Conservation (phyloP, 2,113 vertebrate species). For the Lophura nycthemera region DNA sequence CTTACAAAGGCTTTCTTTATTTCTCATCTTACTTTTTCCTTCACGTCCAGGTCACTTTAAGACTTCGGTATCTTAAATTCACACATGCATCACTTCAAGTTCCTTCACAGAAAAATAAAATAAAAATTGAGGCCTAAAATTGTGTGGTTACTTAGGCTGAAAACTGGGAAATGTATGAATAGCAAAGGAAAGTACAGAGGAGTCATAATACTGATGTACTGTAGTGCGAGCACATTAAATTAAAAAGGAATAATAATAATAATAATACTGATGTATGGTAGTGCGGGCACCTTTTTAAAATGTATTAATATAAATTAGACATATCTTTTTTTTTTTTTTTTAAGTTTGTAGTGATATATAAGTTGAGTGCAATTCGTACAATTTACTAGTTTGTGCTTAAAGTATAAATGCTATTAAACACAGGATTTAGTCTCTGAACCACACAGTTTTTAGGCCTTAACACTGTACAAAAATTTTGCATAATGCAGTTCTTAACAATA, state of each 20-base stretch:
- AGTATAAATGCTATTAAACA: slow-evolving; percentile 99
- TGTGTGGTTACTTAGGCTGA: slow-evolving; percentile 95
- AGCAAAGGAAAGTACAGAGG: slow-evolving; percentile 87
- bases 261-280: slow-evolving; percentile 88
- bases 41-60: slow-evolving; percentile 92
- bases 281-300: slow-evolving; percentile 91
- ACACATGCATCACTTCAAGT: slow-evolving; percentile 93
- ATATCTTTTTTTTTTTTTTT: slow-evolving; percentile 94
- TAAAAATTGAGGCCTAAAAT: slow-evolving; percentile 93
- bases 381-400: slow-evolving; percentile 99
- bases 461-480: slow-evolving; percentile 99
- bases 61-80: slow-evolving; percentile 93
- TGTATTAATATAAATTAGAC: slow-evolving; percentile 99
- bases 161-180: slow-evolving; percentile 85
- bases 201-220: slow-evolving; percentile 90
- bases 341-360: slow-evolving; percentile 99
- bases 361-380: slow-evolving; percentile 99
- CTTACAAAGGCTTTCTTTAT: slow-evolving; percentile 98
- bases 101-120: slow-evolving; percentile 92
- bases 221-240: slow-evolving; percentile 92
- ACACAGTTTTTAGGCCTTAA: slow-evolving; percentile 99
- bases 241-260: slow-evolving; percentile 83
- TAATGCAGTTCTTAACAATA: slow-evolving; percentile 98
- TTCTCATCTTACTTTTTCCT: slow-evolving; percentile 89
- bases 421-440: slow-evolving; percentile 99